A percentile compares a stretch with the other conserved stretches of the same genome.
Conservation (phyloP, 2,888 invertebrate species). For the Lomographa bimaculata region DNA sequence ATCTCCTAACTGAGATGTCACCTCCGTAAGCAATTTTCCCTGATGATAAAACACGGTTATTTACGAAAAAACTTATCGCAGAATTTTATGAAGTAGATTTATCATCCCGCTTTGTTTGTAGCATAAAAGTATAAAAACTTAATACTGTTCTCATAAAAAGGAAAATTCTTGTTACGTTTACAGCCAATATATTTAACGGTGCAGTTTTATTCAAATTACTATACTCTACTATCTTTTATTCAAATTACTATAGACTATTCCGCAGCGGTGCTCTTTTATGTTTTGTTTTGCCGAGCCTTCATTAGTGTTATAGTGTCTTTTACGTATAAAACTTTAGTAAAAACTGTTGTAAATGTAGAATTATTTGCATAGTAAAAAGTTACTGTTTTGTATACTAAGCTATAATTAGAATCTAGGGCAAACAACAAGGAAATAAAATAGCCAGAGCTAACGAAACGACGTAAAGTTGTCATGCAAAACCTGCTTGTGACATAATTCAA, state of each 20-base stretch:
- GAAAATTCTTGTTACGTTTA: constrained; percentile 8
- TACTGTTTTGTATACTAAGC: too few species aligned
- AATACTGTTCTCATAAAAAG: constrained; percentile 4
- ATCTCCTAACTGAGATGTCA: constrained; percentile 11
- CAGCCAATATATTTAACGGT: constrained; percentile 1
- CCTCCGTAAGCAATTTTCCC: constrained; percentile 15
- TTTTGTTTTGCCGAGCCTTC: constrained; percentile 5
- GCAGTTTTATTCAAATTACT: constrained; percentile 13
- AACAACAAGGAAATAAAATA: too few species aligned
- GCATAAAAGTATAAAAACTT: constrained; percentile 11
- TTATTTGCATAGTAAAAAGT: constrained; percentile 12
- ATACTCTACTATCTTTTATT: too few species aligned
- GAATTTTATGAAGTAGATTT: constrained; percentile 17
- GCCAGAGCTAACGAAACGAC: too few species aligned
- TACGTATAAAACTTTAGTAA: constrained; percentile 15
- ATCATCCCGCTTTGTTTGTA: constrained; percentile 14
- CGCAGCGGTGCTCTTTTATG: too few species aligned
- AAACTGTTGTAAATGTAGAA: constrained; percentile 12
- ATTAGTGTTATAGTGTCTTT: constrained; percentile 2
- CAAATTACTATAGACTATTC: too few species aligned
- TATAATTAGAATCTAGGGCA: too few species aligned
- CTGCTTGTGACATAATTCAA: too few species aligned
- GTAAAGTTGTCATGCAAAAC: too few species aligned
- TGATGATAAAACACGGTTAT: constrained; percentile 17
- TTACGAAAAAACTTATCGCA: constrained; percentile 12